phyloP scores from a whole-genome alignment of 2,797 vertebrate genomes.

The Spondyliosoma cantharus region DNA sequence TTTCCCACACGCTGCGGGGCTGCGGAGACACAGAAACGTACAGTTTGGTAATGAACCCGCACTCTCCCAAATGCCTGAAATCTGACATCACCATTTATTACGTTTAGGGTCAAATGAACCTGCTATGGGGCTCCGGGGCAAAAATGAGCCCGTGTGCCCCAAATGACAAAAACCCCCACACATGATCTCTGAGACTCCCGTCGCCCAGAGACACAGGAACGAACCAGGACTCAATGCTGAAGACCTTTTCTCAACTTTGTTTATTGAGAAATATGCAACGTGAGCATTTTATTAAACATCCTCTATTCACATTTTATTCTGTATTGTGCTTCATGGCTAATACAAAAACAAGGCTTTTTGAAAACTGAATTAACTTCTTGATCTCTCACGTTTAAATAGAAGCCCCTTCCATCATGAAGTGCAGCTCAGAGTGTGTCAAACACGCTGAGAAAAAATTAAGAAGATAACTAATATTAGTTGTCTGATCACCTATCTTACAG shows the following conservation, averaged over 20 bases:
- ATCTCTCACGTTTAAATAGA: too few relatives aligned
- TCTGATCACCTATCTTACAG: too few relatives aligned
- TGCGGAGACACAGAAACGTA: slow-evolving; percentile 2
- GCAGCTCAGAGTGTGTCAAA: background rate
- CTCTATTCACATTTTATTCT: background rate
- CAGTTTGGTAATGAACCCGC: background rate
- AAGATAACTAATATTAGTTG: too few relatives aligned
- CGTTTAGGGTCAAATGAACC: background rate
- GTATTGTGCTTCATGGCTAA: background rate
- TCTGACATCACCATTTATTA: slow-evolving; percentile 37
- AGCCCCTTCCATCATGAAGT: too few relatives aligned
- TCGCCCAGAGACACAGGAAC: background rate
- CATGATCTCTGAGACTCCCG: background rate
- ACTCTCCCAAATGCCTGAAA: slow-evolving; percentile 15
- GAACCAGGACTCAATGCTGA: too few relatives aligned
- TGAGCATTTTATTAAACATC: background rate
- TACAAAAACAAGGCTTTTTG: background rate
- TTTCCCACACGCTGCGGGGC: slow-evolving; percentile 25
- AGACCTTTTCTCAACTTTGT: background rate
- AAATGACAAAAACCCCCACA: background rate
- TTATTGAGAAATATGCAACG: background rate
- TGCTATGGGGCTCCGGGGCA: background rate
- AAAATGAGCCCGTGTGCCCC: background rate
- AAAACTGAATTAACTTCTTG: background rate
- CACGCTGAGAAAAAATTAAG: background rate